Base-by-base conservation (phyloP, 2,888 invertebrate genomes). In the Molorchus minor region DNA sequence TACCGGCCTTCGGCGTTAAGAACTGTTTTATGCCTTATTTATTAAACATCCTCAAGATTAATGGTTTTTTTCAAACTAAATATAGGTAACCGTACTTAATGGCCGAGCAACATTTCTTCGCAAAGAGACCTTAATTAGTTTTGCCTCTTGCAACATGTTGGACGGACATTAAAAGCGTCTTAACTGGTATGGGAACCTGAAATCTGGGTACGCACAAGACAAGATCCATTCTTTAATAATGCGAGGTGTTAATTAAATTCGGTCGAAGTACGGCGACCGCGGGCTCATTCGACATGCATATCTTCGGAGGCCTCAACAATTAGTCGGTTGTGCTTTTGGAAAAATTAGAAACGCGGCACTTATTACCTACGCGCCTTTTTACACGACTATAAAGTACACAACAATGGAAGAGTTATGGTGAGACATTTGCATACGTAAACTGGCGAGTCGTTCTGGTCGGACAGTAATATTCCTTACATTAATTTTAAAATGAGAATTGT, bases 381-480 rank as follows among this genome's bases (percentile, higher is more conserved):
- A 52, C 41, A 16, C 15, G 38, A 30, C 52, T 17, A 41, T 52
- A 52, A 52, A 52, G 21, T 30, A 41, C 17, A 16, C 40, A 30
- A 20, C 52, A 29, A 41, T 29, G 41, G 52, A 29, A 52, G 38
- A 49, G 52, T 52, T 52, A 52, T 52, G 41, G 41, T 52, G n/a
- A 20, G 41, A 52, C 30, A 52, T 52, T 52, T 52, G 41, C 52
- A 52, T 52, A 41, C 41, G 30, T 21, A 52, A 52, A 52, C 45
- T 45, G 30, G 17, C 52, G 12, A 25, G 15, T 35, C 21, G 10
- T 38, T 10, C 19, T 16, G 52, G 10, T 30, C 21, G 52, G 29
- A 25, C 33, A 52, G 41, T 41, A 52, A 52, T 52, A 41, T 52
- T 41, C 40, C 25, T 52, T 41, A 54, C 56, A 62, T 55, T 58